A percentile compares a stretch with the other conserved stretches of the same genome.
phyloP scores from a whole-genome alignment of 2,113 vertebrate genomes.

The Megaleporinus macrocephalus region DNA sequence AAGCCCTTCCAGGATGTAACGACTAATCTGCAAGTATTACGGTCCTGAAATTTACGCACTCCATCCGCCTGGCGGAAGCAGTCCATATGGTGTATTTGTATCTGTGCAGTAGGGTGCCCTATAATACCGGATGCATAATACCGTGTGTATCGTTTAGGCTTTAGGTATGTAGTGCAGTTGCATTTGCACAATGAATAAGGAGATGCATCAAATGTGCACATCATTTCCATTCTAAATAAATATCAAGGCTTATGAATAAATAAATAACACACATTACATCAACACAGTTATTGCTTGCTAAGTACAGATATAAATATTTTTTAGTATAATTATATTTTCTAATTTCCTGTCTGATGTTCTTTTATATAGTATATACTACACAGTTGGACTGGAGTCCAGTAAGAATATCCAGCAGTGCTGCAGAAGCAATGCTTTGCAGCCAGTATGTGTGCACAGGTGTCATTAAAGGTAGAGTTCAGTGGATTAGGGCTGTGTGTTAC shows the following conservation, averaged over 20 bases:
- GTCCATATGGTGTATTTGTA: slow-evolving; percentile 11
- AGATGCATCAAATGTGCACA: not conserved
- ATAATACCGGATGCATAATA: not conserved
- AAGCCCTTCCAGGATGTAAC: slow-evolving; percentile 24
- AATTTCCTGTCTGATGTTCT: not conserved
- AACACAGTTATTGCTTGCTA: no score
- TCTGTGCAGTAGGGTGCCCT: not conserved
- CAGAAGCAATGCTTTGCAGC: not conserved
- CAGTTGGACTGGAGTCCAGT: not conserved
- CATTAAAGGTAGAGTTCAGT: slow-evolving; percentile 31
- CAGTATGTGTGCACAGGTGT: not conserved
- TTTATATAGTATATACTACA: not conserved
- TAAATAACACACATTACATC: no score
- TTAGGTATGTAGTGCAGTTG: not conserved
- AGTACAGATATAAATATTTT: no score
- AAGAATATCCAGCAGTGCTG: not conserved
- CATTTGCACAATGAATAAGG: not conserved
- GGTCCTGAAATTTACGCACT: not conserved
- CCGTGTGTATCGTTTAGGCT: not conserved
- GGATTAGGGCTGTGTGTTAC: slow-evolving; percentile 54
- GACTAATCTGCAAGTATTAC: slow-evolving; percentile 34
- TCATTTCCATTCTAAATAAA: not conserved
- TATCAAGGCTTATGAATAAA: not conserved
- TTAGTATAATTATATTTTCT: no score
- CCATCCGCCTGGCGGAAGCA: not conserved